Percentiles rank a stretch among this genome's conserved stretches.
Evolutionary conservation across 2,113 vertebrate species (phyloP).

Genomic region (Charina bottae): DNA sequence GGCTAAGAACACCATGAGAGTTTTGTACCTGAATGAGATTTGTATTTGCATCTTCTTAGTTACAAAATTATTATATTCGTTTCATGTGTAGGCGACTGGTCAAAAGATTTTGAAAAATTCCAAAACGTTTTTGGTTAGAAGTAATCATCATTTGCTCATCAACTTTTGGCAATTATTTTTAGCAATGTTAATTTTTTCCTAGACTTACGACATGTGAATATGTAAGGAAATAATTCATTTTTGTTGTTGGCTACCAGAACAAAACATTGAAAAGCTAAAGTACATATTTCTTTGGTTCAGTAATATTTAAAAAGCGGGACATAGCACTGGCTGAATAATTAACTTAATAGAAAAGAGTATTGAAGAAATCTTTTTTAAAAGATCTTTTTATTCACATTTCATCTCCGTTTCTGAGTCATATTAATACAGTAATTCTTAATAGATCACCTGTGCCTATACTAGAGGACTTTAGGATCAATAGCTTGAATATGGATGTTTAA

Average conservation of each 20-base stretch:
- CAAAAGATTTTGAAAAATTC: neutral
- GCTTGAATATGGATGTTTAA: neutral
- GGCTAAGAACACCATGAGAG: too few relatives aligned
- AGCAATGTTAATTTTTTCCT: neutral
- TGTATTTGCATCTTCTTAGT: too few relatives aligned
- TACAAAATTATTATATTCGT: too few relatives aligned
- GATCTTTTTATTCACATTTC: neutral
- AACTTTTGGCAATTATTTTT: neutral
- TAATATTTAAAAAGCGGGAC: neutral
- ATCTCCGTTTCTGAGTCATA: neutral
- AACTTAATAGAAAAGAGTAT: neutral
- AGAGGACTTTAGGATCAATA: neutral
- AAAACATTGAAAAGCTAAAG: neutral
- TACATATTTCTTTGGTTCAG: neutral
- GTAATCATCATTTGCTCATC: neutral
- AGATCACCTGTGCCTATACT: neutral
- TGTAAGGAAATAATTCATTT: neutral
- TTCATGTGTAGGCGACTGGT: too few relatives aligned
- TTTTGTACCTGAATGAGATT: too few relatives aligned
- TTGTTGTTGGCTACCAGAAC: neutral
- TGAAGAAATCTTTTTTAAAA: neutral
- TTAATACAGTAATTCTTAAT: neutral
- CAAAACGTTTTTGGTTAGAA: neutral
- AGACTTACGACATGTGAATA: neutral
- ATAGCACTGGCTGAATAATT: neutral